These are phyloP conservation scores for Alosa sapidissima DNA, from an alignment of 2,797 vertebrate genomes.

Conservation along the genomic window DNA sequence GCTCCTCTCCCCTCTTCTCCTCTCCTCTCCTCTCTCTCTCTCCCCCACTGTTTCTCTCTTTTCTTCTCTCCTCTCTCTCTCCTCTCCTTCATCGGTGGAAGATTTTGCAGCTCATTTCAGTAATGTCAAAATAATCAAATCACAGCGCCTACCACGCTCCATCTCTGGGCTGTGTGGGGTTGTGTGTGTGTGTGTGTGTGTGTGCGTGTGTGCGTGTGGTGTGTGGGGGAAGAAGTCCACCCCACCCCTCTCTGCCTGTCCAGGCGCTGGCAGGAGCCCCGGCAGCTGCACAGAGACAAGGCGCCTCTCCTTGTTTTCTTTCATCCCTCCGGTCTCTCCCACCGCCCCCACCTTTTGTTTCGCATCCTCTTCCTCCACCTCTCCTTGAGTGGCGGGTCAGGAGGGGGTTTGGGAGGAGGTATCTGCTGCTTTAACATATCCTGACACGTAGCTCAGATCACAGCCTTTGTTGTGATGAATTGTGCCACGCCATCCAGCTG, in stretches of 20 bases:
- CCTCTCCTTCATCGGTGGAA: not conserved
- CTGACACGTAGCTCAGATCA: conserved; percentile 29
- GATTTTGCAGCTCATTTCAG: conserved; percentile 63
- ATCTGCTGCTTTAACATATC: conserved; percentile 30
- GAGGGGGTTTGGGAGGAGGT: not conserved
- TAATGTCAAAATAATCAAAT: conserved; percentile 71
- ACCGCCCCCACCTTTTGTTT: not conserved
- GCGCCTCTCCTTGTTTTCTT: not conserved
- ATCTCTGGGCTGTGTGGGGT: not conserved
- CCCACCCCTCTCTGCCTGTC: not conserved
- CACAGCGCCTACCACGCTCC: conserved; percentile 48
- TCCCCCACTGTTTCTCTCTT: not conserved
- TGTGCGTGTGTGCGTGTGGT: not conserved
- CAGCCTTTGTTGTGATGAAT: conserved; percentile 8
- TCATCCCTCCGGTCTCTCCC: not conserved
- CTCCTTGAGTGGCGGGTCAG: not conserved
- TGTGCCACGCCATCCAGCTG: not conserved
- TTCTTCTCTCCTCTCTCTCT: conserved; percentile 16
- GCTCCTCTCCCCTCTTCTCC: not conserved
- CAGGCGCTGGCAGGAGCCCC: not conserved
- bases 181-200: not conserved
- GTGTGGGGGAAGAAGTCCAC: not conserved
- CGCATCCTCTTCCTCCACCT: not conserved
- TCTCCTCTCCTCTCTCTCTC: not conserved
- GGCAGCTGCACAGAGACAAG: not conserved